Evolutionary conservation across 2,113 vertebrate species (phyloP).

Genomic region (Rhipidura dahli): DNA sequence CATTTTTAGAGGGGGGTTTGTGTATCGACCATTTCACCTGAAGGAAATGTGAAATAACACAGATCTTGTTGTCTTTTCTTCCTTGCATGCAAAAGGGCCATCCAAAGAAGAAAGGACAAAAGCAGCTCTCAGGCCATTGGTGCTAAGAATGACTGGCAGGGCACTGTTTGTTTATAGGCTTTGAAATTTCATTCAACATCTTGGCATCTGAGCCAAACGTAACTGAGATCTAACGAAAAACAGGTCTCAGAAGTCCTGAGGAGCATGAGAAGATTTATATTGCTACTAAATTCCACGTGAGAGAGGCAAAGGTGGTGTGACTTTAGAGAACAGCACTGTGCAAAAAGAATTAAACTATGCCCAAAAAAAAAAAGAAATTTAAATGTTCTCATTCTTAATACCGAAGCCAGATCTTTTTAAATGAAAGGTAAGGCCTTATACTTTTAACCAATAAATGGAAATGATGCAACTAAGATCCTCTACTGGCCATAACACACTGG

Average conservation of each 20-base stretch:
- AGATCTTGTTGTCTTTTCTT: neutral
- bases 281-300: neutral
- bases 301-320: neutral
- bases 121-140: neutral
- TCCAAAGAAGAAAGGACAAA: neutral
- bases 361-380: neutral
- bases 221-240: neutral
- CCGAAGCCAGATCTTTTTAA: neutral
- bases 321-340: neutral
- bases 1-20: neutral
- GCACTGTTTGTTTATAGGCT: neutral
- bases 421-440: neutral
- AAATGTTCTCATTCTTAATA: neutral
- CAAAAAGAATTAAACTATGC: neutral
- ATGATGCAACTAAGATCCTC: neutral
- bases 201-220: neutral
- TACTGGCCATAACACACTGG: neutral
- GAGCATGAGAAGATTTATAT: neutral
- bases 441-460: neutral
- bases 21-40: neutral
- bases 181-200: neutral
- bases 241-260: neutral
- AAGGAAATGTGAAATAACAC: neutral
- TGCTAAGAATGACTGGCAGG: neutral
- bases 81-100: neutral